Base-by-base conservation (phyloP, 1,140 invertebrate species). In the Zaprionus vittiger region DNA sequence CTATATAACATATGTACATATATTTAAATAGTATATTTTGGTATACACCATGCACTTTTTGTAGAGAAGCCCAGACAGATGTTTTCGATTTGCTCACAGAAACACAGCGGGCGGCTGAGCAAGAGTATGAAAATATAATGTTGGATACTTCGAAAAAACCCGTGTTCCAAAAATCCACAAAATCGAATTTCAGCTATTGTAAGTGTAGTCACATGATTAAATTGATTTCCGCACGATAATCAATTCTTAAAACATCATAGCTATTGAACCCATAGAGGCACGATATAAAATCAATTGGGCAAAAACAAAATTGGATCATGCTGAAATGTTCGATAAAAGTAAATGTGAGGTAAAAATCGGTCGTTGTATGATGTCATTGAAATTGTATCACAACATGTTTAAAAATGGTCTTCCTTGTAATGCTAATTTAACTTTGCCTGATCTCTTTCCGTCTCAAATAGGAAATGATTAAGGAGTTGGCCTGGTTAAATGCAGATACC, bases 281-380 rank as follows among this genome's bases (percentile, higher is more conserved):
- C 83, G 83, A 5, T 87, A 80, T 59, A 49, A 15, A 9, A 55
- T 87, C 3, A 83, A 86, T 31, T 78, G 73, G 64, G 12, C 61
- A 0, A 24, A 78, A 34, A 37, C 76, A 2, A 62, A 7, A 24
- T 22, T 83, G 64, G 70, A 86, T 9, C 83, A 87, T 14, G 14
- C 17, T 2, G 12, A 47, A 2, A 5, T 52, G 4, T 4, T 12
- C 4, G 49, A 73, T 26, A 26, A 34, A 2, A 2, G 17, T 14
- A 20, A 20, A 52, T 52, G 17, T 24, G 47, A 52, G 7, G 47
- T 52, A 52, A 12, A 5, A 49, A 22, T 14, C 9, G 26, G 6
- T 28, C 26, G 26, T 1, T 28, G 26, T 28, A 6, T 5, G 6
- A 9, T 31, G 2, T 9, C 1, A 31, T 31, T 9, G 6, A 31